Evolutionary conservation across 1,140 invertebrate species (phyloP), one percentile per base, ranked within the genome.

Genomic region (Fopius arisanus): DNA sequence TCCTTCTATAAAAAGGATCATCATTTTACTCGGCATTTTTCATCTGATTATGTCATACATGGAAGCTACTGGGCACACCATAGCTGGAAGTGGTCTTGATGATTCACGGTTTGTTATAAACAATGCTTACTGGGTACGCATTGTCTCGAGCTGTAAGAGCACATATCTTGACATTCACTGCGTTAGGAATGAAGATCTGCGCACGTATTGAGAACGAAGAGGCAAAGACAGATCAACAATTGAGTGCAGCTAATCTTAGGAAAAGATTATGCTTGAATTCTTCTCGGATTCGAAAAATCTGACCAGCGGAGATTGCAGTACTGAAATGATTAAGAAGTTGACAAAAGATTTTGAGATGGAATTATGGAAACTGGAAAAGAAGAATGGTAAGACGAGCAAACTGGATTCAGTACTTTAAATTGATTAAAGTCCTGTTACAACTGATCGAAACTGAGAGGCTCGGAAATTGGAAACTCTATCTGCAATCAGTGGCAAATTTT

Each of bases 331-430:
- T 28, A 14, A 10, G 21, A 23, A 69, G 5, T 4, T 69, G 43
- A 23, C 16, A 10, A 3, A 29, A 31, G 21, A 2, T 5, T 62
- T 62, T 29, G 28, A 29, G 23, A 28, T 10, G 3, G 23, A 62
- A 29, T 12, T 62, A 12, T 3, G 23, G 4, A 62, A 5, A 3
- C 28, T 29, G 3, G 28, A 62, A 29, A 62, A n/a, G n/a, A n/a
- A 29, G 5, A 62, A 40, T 26, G 83, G 81, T 77, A 78, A 75
- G 0, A 88, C 84, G 19, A 79, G 83, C 75, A 69, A 82, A 67
- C 77, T 87, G 86, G 87, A 69, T 83, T 29, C 85, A 88, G 80
- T 88, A 87, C 71, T 86, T 88, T 72, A 68, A 84, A 67, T 83
- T 82, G 80, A 72, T 86, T 26, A 73, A 77, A 66, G 76, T 87